Conservation (phyloP, 2,888 invertebrate genomes). For the Pachycephus smyrnensis region DNA sequence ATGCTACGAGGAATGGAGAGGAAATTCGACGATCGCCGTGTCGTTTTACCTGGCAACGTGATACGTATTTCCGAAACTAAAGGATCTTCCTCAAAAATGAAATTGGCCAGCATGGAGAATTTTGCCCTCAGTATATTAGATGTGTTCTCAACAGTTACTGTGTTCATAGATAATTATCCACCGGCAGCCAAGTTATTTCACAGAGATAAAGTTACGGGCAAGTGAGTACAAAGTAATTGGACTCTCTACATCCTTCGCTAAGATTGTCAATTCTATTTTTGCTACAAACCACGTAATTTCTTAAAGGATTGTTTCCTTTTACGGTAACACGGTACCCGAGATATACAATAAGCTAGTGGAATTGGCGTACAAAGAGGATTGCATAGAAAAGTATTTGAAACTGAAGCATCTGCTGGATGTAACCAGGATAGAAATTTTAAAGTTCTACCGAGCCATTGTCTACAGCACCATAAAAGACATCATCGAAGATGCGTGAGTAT, state of each 20-base stretch:
- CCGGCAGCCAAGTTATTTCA: constrained; percentile 70
- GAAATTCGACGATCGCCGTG: constrained; percentile 52
- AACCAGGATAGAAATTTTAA: constrained; percentile 68
- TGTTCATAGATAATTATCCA: constrained; percentile 78
- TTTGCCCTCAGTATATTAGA: constrained; percentile 78
- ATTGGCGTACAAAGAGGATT: constrained; percentile 63
- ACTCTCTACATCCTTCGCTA: constrained; percentile 14
- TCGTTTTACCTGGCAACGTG: constrained; percentile 43
- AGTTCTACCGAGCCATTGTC: constrained; percentile 65
- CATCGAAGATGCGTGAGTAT: constrained; percentile 60
- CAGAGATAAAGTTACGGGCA: constrained; percentile 70
- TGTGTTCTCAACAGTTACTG: constrained; percentile 75
- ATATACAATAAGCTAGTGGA: constrained; percentile 75
- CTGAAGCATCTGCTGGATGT: constrained; percentile 68
- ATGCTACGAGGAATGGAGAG: constrained; percentile 58
- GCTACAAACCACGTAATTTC: constrained; percentile 24
- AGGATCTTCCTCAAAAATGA: constrained; percentile 52
- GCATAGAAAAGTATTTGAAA: constrained; percentile 61
- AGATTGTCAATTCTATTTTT: background rate
- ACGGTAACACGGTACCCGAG: constrained; percentile 80
- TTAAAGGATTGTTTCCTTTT: constrained; percentile 80
- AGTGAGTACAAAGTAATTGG: constrained; percentile 57
- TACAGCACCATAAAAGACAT: constrained; percentile 61
- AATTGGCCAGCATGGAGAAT: constrained; percentile 72
- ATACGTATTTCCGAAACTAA: constrained; percentile 46